Evolutionary conservation across 2,888 invertebrate genomes (phyloP).

Genomic region (Coenonympha arcania): DNA sequence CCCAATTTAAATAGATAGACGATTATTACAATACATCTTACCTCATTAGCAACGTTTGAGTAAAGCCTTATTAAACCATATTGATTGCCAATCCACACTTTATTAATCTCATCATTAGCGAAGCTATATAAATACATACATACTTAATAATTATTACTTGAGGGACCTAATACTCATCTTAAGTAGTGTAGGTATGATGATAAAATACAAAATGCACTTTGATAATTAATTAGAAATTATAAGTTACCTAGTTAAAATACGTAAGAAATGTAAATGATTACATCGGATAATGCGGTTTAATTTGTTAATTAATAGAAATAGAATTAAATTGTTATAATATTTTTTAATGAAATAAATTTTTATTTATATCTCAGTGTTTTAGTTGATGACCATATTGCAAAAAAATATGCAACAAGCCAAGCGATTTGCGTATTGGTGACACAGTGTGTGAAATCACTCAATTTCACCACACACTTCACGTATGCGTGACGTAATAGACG

Average conservation of each 20-base stretch:
- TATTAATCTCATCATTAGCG: too few species aligned
- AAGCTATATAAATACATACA: neutral
- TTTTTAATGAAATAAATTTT: conserved; percentile 25
- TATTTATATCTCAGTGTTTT: conserved; percentile 11
- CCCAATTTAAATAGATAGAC: too few species aligned
- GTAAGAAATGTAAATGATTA: conserved; percentile 3
- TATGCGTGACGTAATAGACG: too few species aligned
- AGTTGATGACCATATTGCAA: neutral
- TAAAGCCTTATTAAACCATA: too few species aligned
- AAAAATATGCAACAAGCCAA: too few species aligned
- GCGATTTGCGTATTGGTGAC: too few species aligned
- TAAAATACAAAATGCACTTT: conserved; percentile 3
- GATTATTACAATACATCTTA: too few species aligned
- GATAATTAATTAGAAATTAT: conserved; percentile 7
- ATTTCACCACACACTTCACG: too few species aligned
- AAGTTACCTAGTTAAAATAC: conserved; percentile 22
- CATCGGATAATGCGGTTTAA: conserved; percentile 9
- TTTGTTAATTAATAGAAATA: conserved; percentile 21
- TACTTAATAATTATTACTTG: neutral
- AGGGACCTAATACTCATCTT: neutral
- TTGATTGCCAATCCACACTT: too few species aligned
- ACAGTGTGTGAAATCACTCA: too few species aligned
- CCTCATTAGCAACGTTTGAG: too few species aligned
- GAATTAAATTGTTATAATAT: conserved; percentile 24
- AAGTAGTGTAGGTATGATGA: neutral